Conservation (phyloP, 2,888 invertebrate genomes). For the Lucinisca nassula region DNA sequence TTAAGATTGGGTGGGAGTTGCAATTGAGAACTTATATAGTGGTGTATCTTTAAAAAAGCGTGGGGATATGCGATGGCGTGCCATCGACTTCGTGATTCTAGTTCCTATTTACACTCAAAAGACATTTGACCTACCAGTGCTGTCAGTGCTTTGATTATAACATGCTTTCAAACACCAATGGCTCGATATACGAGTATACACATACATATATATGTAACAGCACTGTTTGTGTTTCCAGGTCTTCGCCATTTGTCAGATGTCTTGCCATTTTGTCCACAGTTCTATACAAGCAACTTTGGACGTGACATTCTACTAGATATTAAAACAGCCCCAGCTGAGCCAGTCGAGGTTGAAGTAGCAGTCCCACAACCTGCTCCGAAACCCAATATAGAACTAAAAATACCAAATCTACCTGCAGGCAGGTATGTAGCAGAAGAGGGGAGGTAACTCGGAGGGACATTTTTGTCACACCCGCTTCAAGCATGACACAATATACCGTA, state of each 20-base stretch:
- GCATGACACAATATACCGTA: background rate
- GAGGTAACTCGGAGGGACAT: background rate
- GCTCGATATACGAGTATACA: no score
- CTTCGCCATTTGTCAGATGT: conserved; percentile 80
- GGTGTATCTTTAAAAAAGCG: no score
- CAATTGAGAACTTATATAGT: no score
- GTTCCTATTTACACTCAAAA: no score
- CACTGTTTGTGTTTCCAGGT: conserved; percentile 70
- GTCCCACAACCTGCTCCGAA: conserved; percentile 48
- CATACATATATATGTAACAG: background rate
- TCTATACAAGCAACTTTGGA: conserved; percentile 79
- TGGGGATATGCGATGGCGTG: no score
- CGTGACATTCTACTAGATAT: conserved; percentile 76
- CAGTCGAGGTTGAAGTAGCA: conserved; percentile 44
- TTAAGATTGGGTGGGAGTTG: no score
- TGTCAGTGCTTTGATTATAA: no score
- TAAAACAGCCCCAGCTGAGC: conserved; percentile 54
- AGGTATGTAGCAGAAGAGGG: conserved; percentile 59
- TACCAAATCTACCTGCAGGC: conserved; percentile 74
- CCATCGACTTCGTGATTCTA: no score
- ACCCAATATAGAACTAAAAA: conserved; percentile 75
- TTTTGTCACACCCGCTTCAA: no score
- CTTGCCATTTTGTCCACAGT: conserved; percentile 82
- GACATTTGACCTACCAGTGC: no score
- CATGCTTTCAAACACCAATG: no score